Percentiles rank a stretch among this genome's conserved stretches.
Conservation (phyloP, 2,888 invertebrate species). For the Dicyrtoma fusca region DNA sequence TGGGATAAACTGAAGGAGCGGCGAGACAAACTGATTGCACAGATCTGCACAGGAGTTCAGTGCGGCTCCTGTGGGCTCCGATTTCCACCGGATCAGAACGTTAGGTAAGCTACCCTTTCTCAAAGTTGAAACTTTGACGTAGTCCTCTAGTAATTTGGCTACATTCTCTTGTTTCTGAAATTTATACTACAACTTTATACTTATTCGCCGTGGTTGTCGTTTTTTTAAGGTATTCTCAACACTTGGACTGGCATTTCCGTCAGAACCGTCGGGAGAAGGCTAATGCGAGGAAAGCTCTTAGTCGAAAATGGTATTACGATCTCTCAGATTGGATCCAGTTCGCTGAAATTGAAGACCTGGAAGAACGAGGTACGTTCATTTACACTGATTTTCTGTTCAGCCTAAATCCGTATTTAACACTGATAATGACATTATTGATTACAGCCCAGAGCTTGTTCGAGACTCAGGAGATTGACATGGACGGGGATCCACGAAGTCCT, state of each 20-base stretch:
- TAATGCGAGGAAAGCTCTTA: conserved; percentile 79
- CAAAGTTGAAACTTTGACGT: too few species aligned
- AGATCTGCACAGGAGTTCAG: conserved; percentile 86
- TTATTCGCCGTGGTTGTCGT: background rate
- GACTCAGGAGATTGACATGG: conserved; percentile 63
- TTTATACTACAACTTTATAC: background rate
- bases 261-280: conserved; percentile 88
- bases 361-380: conserved; percentile 72
- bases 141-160: too few species aligned
- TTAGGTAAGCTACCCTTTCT: conserved; percentile 78
- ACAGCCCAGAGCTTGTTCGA: conserved; percentile 88
- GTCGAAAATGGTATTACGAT: conserved; percentile 88
- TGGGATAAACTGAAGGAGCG: conserved; percentile 52
- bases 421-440: conserved; percentile 38
- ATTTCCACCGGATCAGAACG: conserved; percentile 86
- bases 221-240: conserved; percentile 78
- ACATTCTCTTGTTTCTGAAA: background rate
- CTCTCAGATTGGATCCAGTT: conserved; percentile 90
- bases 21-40: conserved; percentile 47
- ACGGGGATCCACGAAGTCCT: conserved; percentile 58
- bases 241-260: conserved; percentile 98
- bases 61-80: conserved; percentile 95
- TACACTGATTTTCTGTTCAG: background rate
- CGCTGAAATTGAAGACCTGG: conserved; percentile 88
- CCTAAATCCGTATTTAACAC: background rate